A percentile compares a stretch with the other conserved stretches of the same genome.
Conservation (phyloP, 2,113 vertebrate species). For the Baryphthengus martii region DNA sequence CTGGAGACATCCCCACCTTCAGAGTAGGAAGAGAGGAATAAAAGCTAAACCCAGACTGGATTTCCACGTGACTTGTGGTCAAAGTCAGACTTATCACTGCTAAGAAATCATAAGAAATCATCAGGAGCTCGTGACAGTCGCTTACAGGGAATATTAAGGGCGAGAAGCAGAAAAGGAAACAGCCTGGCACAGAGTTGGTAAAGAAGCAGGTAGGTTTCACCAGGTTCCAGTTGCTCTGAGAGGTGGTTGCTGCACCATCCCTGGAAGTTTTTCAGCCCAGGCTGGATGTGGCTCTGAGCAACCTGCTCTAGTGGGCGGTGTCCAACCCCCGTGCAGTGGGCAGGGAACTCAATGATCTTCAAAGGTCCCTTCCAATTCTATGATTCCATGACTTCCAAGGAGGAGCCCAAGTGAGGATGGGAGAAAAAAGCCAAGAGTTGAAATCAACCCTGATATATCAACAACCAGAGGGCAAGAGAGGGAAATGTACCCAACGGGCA, state of each 20-base stretch:
- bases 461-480: background rate
- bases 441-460: background rate
- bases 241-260: too few relatives aligned
- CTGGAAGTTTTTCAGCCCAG: too few relatives aligned
- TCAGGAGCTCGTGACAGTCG: background rate
- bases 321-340: too few relatives aligned
- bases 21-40: background rate
- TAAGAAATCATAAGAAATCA: background rate
- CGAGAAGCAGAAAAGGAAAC: background rate
- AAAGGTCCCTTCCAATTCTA: background rate
- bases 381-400: background rate
- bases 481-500: background rate
- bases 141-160: background rate
- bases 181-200: background rate
- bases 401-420: background rate
- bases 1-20: background rate
- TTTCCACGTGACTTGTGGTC: background rate
- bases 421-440: background rate
- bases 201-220: background rate
- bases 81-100: background rate
- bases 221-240: too few relatives aligned
- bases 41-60: background rate
- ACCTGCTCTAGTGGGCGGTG: too few relatives aligned
- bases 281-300: too few relatives aligned
- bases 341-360: too few relatives aligned